These are phyloP conservation scores for Argynnis bischoffii DNA, from an alignment of 2,888 invertebrate species.

Conservation along the genomic window DNA sequence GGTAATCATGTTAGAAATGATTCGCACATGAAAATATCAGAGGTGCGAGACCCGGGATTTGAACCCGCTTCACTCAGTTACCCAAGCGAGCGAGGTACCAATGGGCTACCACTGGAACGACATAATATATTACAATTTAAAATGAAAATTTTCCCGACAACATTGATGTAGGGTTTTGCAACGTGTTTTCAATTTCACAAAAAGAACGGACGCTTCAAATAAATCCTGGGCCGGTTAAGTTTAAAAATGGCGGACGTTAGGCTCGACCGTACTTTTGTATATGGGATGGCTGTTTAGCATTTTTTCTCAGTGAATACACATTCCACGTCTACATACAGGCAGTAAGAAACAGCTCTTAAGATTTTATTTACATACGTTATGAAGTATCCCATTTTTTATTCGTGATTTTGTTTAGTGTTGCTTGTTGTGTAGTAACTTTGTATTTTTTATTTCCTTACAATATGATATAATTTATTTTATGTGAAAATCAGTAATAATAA, in stretches of 20 bases:
- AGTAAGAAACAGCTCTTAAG: not conserved
- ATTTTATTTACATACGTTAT: not conserved
- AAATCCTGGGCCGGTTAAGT: slow-evolving; percentile 35
- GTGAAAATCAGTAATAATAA: too few relatives aligned
- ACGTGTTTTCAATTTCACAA: slow-evolving; percentile 29
- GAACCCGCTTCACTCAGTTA: too few relatives aligned
- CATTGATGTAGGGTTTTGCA: slow-evolving; percentile 12
- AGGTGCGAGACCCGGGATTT: too few relatives aligned
- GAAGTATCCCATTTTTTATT: too few relatives aligned
- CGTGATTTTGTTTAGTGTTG: too few relatives aligned
- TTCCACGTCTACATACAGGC: slow-evolving; percentile 12
- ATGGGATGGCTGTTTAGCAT: slow-evolving; percentile 51
- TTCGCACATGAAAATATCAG: too few relatives aligned
- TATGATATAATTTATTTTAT: too few relatives aligned
- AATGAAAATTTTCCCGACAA: slow-evolving; percentile 14
- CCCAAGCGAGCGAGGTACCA: too few relatives aligned
- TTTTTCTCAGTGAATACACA: slow-evolving; percentile 40
- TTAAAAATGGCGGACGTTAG: slow-evolving; percentile 44
- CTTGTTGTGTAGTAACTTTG: too few relatives aligned
- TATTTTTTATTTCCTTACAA: too few relatives aligned
- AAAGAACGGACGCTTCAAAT: slow-evolving; percentile 30
- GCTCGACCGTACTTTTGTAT: slow-evolving; percentile 45
- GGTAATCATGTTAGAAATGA: too few relatives aligned
- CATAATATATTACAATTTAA: slow-evolving; percentile 1
- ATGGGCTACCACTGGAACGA: too few relatives aligned